Base-by-base conservation (phyloP, 2,797 vertebrate species). In the Gallinago solitaria region DNA sequence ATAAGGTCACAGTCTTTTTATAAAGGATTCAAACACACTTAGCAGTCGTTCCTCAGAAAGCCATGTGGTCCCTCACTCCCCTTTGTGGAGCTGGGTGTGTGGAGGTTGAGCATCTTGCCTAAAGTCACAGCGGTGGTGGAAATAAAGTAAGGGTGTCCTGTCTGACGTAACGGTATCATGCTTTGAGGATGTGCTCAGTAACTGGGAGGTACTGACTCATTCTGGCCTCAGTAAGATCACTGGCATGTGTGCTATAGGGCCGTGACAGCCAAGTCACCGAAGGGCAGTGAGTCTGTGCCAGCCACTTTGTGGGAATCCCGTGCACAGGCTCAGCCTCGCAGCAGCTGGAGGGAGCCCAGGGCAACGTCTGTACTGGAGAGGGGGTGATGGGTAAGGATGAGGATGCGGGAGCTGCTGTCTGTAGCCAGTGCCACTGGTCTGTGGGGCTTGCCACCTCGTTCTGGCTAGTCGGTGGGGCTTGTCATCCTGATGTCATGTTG, bases 131-230 rank as follows among this genome's bases (percentile, higher is more conserved):
- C 5, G 5, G 56, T 1, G 56, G 5, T 45, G 73, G 67, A 43
- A 87, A 0, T 47, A 3, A 20, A 78, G 57, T 10, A 3, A 10
- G 32, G n/a, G 17, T 37, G 14, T 13, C 80, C 33, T 2, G 0
- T 16, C 32, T 30, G 77, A 8, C 0, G 3, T 69, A 84, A n/a
- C 15, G 2, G 94, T 5, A 35, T 51, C 3, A 0, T 23, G 33
- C 41, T 68, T 12, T 17, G 64, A 28, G 76, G 61, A 57, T 35
- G 73, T 3, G 11, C 17, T 88, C 13, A 8, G 81, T 65, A 59
- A 10, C 89, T 63, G 83, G 24, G 30, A 74, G 83, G 11, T 25
- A 37, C 3, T 94, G 92, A 95, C 91, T 96, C 84, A 89, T 15
- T 32, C 32, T 43, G 61, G 32, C 39, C 64, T 56, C 2, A 0